A percentile compares a stretch with the other conserved stretches of the same genome.
Evolutionary conservation across 2,888 invertebrate species (phyloP).

Genomic region (Sepiola atlantica): DNA sequence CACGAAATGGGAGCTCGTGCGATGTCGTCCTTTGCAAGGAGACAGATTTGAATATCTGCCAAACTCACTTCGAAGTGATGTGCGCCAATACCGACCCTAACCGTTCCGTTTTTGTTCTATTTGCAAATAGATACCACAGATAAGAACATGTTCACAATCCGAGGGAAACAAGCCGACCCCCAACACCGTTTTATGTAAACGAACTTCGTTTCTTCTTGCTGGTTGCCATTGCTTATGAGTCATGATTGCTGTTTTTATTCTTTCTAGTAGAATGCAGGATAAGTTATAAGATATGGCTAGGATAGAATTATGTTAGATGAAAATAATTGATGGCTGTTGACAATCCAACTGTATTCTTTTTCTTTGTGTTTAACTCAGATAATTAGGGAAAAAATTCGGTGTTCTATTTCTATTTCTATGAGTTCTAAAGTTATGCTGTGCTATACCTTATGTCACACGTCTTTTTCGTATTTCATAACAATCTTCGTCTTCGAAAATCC

Average conservation of each 20-base stretch:
- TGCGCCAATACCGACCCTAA: neutral
- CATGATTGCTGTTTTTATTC: neutral
- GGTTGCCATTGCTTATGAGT: neutral
- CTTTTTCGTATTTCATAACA: no score
- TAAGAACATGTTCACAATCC: neutral
- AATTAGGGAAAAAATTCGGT: no score
- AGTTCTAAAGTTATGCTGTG: no score
- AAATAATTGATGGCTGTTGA: neutral
- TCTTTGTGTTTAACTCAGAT: no score
- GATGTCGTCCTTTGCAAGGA: neutral
- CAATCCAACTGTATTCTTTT: neutral
- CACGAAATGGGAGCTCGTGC: neutral
- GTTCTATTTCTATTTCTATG: no score
- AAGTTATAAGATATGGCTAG: neutral
- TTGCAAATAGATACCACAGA: neutral
- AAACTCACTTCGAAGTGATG: conserved; percentile 32
- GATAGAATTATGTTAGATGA: neutral
- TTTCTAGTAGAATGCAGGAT: neutral
- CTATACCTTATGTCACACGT: no score
- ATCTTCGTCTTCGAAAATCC: no score
- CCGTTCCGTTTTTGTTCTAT: neutral
- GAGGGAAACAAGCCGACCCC: neutral
- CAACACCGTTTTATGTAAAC: neutral
- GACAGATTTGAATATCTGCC: neutral
- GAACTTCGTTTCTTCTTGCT: neutral